Evolutionary conservation across 2,797 vertebrate species (phyloP), one percentile per base, ranked within the genome.

Genomic region (Cygnus olor): DNA sequence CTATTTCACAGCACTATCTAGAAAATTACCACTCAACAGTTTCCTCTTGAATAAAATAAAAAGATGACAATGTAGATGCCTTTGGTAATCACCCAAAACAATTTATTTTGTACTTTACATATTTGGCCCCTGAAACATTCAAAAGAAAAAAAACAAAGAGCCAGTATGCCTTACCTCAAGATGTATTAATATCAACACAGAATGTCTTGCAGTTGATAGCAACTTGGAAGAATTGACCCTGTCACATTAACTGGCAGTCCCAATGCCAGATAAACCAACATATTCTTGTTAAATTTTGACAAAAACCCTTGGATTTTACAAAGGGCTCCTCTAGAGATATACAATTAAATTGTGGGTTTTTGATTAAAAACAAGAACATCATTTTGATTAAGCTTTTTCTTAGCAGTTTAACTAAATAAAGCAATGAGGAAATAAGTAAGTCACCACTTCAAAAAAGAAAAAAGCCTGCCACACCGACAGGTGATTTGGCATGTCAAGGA

Each of bases 261-360:
- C 71, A 95, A 58, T 76, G 68, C 58, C 28, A 94, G 47, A 94
- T 86, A 97, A 96, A 96, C 73, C 57, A 97, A 94, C 89, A 95
- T 40, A 88, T 65, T 90, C 82, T 85, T 91, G 45, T 54, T 82
- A 88, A 82, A 88, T 13, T 76, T 25, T 88, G 91, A 87, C 15
- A 54, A 95, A 80, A 76, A 95, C 93, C 27, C 4, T 19, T 10
- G 0, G 64, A 76, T 80, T 92, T 94, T 85, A 96, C 60, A 88
- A n/a, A 65, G 22, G 28, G n/a, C 77, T 93, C 88, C 80, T 92
- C 88, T 86, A 90, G 34, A 94, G 57, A 85, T 38, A 74, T 14
- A 85, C 86, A 93, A 91, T 65, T 73, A 88, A 69, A 89, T n/a
- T 38, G 22, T n/a, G 63, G 18, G 11, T 1, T 88, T 89, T 85